phyloP scores from a whole-genome alignment of 2,113 vertebrate genomes.

The Gymnocephalus cernua region DNA sequence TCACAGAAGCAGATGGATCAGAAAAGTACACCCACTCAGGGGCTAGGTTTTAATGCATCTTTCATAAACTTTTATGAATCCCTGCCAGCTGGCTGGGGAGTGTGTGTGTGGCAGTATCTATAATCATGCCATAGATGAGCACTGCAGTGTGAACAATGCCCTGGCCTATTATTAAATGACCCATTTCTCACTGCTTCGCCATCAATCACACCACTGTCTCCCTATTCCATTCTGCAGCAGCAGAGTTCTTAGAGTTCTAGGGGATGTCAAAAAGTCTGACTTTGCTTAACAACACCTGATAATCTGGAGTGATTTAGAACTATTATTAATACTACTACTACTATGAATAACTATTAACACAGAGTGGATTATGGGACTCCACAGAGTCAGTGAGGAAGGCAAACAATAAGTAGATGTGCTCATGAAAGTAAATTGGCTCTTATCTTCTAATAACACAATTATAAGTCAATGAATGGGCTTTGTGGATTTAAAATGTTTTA shows the following conservation, averaged over 20 bases:
- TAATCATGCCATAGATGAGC: constrained; percentile 44
- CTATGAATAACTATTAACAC: not conserved
- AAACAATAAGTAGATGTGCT: not conserved
- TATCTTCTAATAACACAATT: not conserved
- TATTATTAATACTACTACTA: too few relatives aligned
- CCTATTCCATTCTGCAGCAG: not conserved
- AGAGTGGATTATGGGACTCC: not conserved
- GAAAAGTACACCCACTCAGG: not conserved
- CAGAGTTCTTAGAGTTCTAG: not conserved
- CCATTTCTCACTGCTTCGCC: constrained; percentile 45
- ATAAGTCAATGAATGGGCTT: not conserved
- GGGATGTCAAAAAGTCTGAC: not conserved
- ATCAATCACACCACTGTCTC: constrained; percentile 32
- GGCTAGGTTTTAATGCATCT: not conserved
- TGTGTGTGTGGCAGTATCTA: constrained; percentile 19
- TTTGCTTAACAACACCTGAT: not conserved
- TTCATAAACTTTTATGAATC: constrained; percentile 14
- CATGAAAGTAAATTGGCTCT: not conserved
- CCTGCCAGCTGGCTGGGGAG: constrained; percentile 17
- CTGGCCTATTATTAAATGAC: constrained; percentile 54
- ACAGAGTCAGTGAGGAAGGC: not conserved
- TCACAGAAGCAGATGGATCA: not conserved
- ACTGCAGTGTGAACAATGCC: constrained; percentile 38
- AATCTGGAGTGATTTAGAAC: not conserved
- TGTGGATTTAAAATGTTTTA: not conserved